Percentiles rank a stretch among this genome's conserved stretches.
phyloP scores from a whole-genome alignment of 2,888 invertebrate genomes.

The Drosophila histrio region DNA sequence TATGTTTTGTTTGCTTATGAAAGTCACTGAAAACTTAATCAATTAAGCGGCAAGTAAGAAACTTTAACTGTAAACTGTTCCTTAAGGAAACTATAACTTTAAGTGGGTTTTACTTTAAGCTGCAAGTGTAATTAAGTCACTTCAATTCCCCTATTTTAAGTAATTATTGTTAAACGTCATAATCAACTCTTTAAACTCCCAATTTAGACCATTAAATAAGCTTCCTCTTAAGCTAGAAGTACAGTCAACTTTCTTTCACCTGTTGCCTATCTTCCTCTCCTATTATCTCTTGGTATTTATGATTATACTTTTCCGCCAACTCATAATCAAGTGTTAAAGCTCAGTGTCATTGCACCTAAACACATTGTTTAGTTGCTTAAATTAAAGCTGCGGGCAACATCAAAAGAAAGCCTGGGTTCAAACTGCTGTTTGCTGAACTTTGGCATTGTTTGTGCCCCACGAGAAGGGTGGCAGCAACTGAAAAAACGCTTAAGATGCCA shows the following conservation, averaged over 20 bases:
- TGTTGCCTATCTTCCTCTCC: neutral
- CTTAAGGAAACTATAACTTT: neutral
- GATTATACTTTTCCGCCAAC: neutral
- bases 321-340: neutral
- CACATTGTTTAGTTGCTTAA: constrained; percentile 22
- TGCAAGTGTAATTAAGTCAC: neutral
- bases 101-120: neutral
- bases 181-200: neutral
- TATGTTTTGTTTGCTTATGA: neutral
- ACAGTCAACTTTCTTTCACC: neutral
- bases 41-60: neutral
- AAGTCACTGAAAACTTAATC: neutral
- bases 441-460: constrained; percentile 40
- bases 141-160: neutral
- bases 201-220: neutral
- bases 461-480: constrained; percentile 5
- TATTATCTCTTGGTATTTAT: neutral
- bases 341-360: constrained; percentile 35
- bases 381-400: constrained; percentile 37
- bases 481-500: constrained; percentile 18
- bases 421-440: constrained; percentile 45
- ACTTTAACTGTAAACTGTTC: neutral
- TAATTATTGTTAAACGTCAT: neutral
- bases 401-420: constrained; percentile 46
- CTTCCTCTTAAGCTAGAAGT: neutral